Conservation (phyloP, 2,888 invertebrate genomes). For the Pomacea canaliculata region DNA sequence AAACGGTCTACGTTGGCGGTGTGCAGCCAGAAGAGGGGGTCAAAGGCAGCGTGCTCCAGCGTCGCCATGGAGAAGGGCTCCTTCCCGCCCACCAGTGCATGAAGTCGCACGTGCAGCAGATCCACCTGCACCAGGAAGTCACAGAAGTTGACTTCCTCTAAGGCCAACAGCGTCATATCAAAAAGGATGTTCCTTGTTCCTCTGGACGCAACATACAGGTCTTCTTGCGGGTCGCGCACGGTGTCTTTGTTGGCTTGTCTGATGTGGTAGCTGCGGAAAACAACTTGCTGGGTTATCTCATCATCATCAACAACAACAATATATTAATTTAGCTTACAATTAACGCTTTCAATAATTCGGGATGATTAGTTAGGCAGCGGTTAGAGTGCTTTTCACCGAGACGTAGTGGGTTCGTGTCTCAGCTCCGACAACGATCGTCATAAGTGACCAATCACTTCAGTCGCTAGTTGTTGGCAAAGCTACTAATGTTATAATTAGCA, state of each 20-base stretch:
- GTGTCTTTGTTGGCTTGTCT: constrained; percentile 17
- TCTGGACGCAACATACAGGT: constrained; percentile 21
- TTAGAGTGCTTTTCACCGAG: no score
- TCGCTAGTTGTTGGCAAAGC: no score
- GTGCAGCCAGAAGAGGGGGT: constrained; percentile 40
- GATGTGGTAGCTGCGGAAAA: constrained; percentile 29
- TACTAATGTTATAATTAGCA: no score
- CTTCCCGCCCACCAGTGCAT: constrained; percentile 35
- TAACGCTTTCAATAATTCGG: no score
- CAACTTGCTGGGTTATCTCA: no score
- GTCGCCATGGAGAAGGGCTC: constrained; percentile 36
- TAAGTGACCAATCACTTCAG: no score
- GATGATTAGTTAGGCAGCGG: no score
- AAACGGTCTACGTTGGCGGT: constrained; percentile 39
- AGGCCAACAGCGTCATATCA: constrained; percentile 29
- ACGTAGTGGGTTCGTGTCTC: no score
- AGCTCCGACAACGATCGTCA: no score
- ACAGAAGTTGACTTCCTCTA: constrained; percentile 39
- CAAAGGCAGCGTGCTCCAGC: constrained; percentile 39
- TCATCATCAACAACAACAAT: no score
- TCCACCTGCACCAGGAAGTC: constrained; percentile 40
- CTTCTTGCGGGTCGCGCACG: constrained; percentile 18
- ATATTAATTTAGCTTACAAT: no score
- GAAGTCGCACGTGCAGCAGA: constrained; percentile 37
- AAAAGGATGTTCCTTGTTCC: constrained; percentile 25